phyloP scores from a whole-genome alignment of 2,113 vertebrate genomes.

The Phylloscopus whistleri region DNA sequence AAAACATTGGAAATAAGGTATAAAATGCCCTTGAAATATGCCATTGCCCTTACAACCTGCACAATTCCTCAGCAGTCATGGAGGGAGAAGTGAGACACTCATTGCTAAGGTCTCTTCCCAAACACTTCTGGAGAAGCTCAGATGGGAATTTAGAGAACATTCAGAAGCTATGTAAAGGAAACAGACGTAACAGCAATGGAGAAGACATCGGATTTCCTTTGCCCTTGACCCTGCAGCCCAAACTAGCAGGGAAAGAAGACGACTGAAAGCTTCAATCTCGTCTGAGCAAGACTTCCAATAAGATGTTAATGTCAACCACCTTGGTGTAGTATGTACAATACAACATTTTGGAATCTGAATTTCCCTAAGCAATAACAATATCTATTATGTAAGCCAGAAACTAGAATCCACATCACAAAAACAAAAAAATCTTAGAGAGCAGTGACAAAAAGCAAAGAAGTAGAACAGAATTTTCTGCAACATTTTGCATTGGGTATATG shows the following conservation, averaged over 20 bases:
- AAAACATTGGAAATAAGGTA: not conserved
- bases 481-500: not conserved
- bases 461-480: not conserved
- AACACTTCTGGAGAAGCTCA: not conserved
- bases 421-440: not conserved
- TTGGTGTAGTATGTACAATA: not conserved
- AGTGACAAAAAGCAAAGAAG: not conserved
- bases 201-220: not conserved
- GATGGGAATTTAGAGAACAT: not conserved
- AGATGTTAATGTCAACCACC: not conserved
- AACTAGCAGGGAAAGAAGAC: not conserved
- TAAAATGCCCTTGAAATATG: not conserved
- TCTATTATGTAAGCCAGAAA: not conserved
- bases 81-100: not conserved
- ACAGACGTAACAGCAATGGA: not conserved
- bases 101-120: not conserved
- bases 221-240: not conserved
- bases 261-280: not conserved
- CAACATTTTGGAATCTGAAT: not conserved
- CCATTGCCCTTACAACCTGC: not conserved
- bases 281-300: not conserved
- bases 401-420: not conserved
- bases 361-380: not conserved
- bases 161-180: not conserved
- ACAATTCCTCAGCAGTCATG: not conserved